Percentiles rank a stretch among this genome's conserved stretches.
Conservation (phyloP, 2,797 vertebrate species). For the Chlorospingus flavigularis region DNA sequence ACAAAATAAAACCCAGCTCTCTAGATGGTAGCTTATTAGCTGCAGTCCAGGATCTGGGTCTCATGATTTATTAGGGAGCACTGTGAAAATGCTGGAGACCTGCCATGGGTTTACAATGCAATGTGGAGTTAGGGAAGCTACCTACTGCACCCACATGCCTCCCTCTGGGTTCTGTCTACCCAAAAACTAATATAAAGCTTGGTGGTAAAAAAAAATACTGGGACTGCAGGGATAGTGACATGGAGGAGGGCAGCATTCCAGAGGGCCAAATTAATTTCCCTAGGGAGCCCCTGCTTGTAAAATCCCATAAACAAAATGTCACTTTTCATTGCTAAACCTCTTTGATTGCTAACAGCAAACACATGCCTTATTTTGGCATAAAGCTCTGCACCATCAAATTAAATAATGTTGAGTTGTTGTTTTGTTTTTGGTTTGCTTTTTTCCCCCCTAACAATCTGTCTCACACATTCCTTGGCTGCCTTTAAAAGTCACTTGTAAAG, state of each 20-base stretch:
- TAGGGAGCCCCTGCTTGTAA: constrained; percentile 7
- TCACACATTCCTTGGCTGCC: constrained; percentile 58
- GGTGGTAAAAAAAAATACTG: neutral
- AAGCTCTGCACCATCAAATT: constrained; percentile 55
- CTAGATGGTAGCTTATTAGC: constrained; percentile 11
- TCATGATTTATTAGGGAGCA: constrained; percentile 10
- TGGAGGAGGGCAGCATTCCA: constrained; percentile 26
- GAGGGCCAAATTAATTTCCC: constrained; percentile 65
- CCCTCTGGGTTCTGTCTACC: neutral
- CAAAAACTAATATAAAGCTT: neutral
- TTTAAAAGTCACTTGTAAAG: constrained; percentile 66
- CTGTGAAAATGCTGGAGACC: constrained; percentile 2
- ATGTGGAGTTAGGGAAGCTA: neutral
- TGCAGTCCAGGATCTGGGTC: neutral
- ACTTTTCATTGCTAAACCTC: constrained; percentile 59
- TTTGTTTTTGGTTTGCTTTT: neutral
- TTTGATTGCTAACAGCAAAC: constrained; percentile 58
- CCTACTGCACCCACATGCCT: neutral
- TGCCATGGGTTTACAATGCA: neutral
- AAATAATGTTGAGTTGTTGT: constrained; percentile 50
- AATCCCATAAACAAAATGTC: constrained; percentile 65
- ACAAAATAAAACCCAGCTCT: constrained; percentile 33
- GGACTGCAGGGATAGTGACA: neutral
- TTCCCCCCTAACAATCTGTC: constrained; percentile 40
- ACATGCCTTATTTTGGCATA: constrained; percentile 49